Evolutionary conservation across 2,113 vertebrate species (phyloP), one percentile per base, ranked within the genome.

Genomic region (Malurus elegans): DNA sequence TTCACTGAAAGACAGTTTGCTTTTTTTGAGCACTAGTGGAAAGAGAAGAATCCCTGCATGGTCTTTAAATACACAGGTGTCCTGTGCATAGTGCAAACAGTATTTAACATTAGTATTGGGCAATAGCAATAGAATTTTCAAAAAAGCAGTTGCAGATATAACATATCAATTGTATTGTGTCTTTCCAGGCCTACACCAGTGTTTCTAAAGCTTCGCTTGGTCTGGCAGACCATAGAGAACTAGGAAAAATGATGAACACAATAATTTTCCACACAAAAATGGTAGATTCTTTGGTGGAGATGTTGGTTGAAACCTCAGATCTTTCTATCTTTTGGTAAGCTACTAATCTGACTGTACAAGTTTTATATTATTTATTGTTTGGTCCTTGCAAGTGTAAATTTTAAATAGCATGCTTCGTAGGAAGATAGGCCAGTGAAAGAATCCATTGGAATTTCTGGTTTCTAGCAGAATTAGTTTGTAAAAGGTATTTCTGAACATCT

Each of bases 161-260:
- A 54, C 23, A 16, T 14, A 5, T 4, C 7, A 10, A 19, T 82
- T 65, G 21, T 61, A 2, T 82, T 93, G 4, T 91, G 9, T 90
- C 69, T 92, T 90, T 93, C 25, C 78, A 99, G 99, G 99, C 99
- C 40, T 99, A 99, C 96, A 99, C 99, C 61, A 99, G 99, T 40
- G 99, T 99, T 76, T 99, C 99, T 48, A 99, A 99, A 98, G 99
- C 99, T 90, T 99, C 99, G 0, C 98, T 99, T 42, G 97, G 99
- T 56, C 98, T 99, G 25, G 98, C 99, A 3, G 99, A 99, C 97
- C 99, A 99, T 89, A 98, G 99, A 95, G 99, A 99, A 97, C 98
- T 99, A n/a, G 99, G 99, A 74, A 99, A 99, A 94, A 99, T 99
- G 99, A 99, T 99, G 99, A 99, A 99, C 97, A 99, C 99, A 62